A percentile compares a stretch with the other conserved stretches of the same genome.
These are phyloP conservation scores for Pharmacophagus antenor DNA, from an alignment of 2,888 invertebrate genomes.

Conservation along the genomic window DNA sequence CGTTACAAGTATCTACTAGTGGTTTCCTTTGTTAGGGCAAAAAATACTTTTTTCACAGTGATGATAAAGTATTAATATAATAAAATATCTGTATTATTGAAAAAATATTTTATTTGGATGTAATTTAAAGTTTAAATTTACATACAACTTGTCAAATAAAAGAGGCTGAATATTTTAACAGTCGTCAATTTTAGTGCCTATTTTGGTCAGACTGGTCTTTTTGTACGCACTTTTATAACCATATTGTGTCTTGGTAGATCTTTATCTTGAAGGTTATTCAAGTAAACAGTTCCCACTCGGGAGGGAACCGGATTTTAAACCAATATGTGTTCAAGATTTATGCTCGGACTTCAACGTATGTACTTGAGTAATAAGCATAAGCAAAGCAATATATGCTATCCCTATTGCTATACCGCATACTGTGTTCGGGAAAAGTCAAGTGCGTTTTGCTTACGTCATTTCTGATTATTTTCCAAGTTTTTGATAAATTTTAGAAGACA, in stretches of 20 bases:
- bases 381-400: too few relatives aligned
- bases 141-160: too few relatives aligned
- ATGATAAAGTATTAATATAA: neutral
- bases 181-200: constrained; percentile 1
- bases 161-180: neutral
- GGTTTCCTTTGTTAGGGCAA: too few relatives aligned
- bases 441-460: too few relatives aligned
- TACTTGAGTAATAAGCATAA: constrained; percentile 2
- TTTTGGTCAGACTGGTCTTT: constrained; percentile 9
- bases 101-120: neutral
- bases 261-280: constrained; percentile 18
- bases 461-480: too few relatives aligned
- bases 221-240: constrained; percentile 5
- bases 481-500: too few relatives aligned
- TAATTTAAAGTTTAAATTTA: neutral
- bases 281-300: constrained; percentile 6
- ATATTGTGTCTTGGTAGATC: constrained; percentile 4
- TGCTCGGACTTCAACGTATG: neutral
- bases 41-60: neutral
- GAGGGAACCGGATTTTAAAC: constrained; percentile 18
- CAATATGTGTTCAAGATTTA: constrained; percentile 5
- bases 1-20: too few relatives aligned
- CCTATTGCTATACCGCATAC: too few relatives aligned
- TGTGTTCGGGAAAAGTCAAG: too few relatives aligned
- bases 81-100: neutral